Conservation (phyloP, 1,140 invertebrate species). For the Cydia fagiglandana region DNA sequence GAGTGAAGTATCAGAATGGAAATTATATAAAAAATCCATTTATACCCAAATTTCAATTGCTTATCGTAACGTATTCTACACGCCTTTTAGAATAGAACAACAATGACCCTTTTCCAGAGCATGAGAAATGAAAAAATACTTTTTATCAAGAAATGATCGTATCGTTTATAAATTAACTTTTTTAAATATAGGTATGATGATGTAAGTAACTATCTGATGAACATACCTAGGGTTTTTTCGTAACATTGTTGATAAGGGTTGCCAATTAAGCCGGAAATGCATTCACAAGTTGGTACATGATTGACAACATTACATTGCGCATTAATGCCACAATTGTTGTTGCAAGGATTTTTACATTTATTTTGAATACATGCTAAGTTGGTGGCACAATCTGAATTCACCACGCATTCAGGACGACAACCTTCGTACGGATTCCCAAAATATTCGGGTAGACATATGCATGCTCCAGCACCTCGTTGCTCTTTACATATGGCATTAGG, state of each 20-base stretch:
- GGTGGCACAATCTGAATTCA: constrained; percentile 80
- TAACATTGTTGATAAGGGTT: constrained; percentile 79
- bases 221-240: constrained; percentile 51
- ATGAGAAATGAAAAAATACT: too few species aligned
- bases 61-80: too few species aligned
- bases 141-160: too few species aligned
- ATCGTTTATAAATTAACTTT: too few species aligned
- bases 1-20: too few species aligned
- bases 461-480: constrained; percentile 80
- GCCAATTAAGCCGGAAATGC: constrained; percentile 80
- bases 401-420: constrained; percentile 85
- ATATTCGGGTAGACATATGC: constrained; percentile 82
- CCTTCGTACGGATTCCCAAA: constrained; percentile 83
- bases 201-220: constrained; percentile 13
- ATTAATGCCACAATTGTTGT: constrained; percentile 83
- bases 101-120: too few species aligned
- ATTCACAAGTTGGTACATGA: constrained; percentile 80
- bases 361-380: constrained; percentile 81
- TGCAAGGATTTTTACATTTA: constrained; percentile 84
- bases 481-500: constrained; percentile 83
- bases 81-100: too few species aligned
- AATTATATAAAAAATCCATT: too few species aligned
- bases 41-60: too few species aligned
- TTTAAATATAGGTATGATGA: neutral
- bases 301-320: constrained; percentile 82